Conservation (phyloP, 2,888 invertebrate species). For the Drosophila histrio region DNA sequence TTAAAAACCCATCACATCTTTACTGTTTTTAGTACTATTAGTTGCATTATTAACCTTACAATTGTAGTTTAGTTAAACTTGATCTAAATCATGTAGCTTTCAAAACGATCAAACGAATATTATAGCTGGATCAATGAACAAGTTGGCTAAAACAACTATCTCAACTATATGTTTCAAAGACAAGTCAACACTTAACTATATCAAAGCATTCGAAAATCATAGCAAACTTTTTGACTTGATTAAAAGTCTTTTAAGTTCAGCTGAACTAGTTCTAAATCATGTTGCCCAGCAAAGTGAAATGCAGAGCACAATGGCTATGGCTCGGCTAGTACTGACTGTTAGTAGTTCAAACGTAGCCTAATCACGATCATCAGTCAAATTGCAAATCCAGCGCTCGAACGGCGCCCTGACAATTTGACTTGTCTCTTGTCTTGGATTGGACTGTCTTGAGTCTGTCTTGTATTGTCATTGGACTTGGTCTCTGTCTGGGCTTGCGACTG, state of each 20-base stretch:
- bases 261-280: neutral
- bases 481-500: neutral
- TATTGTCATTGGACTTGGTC: constrained; percentile 16
- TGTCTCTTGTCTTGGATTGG: constrained; percentile 45
- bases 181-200: no score
- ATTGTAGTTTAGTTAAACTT: no score
- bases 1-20: no score
- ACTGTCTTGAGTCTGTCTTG: constrained; percentile 35
- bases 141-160: no score
- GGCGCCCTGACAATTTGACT: constrained; percentile 77
- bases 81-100: no score
- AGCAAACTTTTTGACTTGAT: no score
- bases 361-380: constrained; percentile 84
- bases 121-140: no score
- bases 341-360: constrained; percentile 52
- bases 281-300: neutral
- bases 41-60: no score
- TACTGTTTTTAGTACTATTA: no score
- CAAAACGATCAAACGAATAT: no score
- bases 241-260: neutral
- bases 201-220: no score
- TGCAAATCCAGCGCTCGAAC: constrained; percentile 64
- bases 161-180: no score
- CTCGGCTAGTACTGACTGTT: constrained; percentile 6
- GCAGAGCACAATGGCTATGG: neutral